Evolutionary conservation across 2,113 vertebrate species (phyloP).

Genomic region (Leucoraja erinaceus): DNA sequence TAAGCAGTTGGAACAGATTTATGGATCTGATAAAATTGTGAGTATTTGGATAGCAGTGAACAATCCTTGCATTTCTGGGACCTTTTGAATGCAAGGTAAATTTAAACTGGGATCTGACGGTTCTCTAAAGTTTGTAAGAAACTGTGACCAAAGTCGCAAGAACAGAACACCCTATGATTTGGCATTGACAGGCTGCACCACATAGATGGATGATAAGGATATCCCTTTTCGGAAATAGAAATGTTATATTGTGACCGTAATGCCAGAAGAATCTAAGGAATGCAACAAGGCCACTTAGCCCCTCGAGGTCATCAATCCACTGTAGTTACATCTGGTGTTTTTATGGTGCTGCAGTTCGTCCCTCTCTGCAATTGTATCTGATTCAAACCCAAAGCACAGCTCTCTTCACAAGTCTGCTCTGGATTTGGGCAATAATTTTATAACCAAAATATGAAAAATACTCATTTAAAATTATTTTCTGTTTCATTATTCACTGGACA

Average conservation of each 20-base stretch:
- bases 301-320: background rate
- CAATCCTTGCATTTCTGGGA: background rate
- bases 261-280: slow-evolving; percentile 22
- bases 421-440: background rate
- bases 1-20: slow-evolving; percentile 79
- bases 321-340: background rate
- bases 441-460: background rate
- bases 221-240: background rate
- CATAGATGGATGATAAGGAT: background rate
- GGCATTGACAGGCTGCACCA: background rate
- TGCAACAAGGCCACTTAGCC: background rate
- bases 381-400: background rate
- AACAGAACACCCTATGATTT: slow-evolving; percentile 23
- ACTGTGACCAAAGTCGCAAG: slow-evolving; percentile 7
- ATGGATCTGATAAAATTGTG: slow-evolving; percentile 85
- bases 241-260: background rate
- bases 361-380: background rate
- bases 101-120: background rate
- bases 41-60: slow-evolving; percentile 50
- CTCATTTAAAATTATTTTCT: background rate
- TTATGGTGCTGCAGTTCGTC: background rate
- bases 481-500: background rate
- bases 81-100: background rate
- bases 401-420: background rate
- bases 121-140: slow-evolving; percentile 8